Evolutionary conservation across 2,888 invertebrate species (phyloP).

Genomic region (Lithodes maja): DNA sequence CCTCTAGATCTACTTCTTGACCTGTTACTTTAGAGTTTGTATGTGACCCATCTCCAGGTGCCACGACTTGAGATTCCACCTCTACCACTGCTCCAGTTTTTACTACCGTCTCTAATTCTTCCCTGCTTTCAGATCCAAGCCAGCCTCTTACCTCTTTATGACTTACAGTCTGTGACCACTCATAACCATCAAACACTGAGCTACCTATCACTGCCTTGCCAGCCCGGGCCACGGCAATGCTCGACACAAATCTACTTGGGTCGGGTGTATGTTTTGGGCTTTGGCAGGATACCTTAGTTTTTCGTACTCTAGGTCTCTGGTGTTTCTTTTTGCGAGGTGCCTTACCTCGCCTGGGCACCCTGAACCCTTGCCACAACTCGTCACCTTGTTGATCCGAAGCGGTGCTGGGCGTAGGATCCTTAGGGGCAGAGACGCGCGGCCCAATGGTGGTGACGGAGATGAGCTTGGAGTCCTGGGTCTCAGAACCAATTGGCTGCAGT

Average conservation of each 20-base stretch:
- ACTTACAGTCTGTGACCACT: not conserved
- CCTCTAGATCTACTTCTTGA: not conserved
- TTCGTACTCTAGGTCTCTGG: not conserved
- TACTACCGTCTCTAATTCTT: not conserved
- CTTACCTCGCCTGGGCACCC: not conserved
- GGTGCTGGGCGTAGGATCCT: not conserved
- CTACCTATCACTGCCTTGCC: not conserved
- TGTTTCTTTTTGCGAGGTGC: not conserved
- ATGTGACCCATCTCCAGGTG: not conserved
- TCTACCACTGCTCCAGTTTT: not conserved
- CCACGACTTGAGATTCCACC: not conserved
- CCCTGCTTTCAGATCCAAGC: not conserved
- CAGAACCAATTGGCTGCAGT: not conserved
- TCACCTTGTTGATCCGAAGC: slow-evolving; percentile 6
- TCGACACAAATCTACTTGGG: not conserved
- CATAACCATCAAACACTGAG: not conserved
- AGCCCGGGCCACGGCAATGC: not conserved
- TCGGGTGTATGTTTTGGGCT: not conserved
- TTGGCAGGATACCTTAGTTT: not conserved
- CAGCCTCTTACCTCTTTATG: not conserved
- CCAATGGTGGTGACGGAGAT: slow-evolving; percentile 2
- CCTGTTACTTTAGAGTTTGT: not conserved
- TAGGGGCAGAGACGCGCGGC: not conserved
- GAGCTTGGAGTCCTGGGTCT: slow-evolving; percentile 7
- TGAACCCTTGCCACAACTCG: not conserved